phyloP scores from a whole-genome alignment of 2,113 vertebrate species.

The Delphinus delphis region DNA sequence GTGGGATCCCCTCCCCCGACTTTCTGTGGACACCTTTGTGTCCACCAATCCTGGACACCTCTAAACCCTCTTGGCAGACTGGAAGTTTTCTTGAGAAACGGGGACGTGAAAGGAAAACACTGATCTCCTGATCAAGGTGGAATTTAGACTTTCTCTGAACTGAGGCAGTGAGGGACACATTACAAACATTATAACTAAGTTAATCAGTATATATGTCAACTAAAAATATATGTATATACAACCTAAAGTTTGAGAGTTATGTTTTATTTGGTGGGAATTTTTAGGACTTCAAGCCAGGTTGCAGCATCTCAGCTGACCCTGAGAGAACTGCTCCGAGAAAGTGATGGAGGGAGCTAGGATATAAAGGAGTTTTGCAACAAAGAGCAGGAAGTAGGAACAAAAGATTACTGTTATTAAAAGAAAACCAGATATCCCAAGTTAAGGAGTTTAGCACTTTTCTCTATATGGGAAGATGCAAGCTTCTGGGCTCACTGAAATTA shows the following conservation, averaged over 20 bases:
- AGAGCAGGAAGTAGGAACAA: too few species aligned
- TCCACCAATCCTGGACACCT: accelerated
- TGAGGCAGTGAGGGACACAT: background rate
- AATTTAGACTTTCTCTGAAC: background rate
- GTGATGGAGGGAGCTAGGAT: accelerated
- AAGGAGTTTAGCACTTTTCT: too few species aligned
- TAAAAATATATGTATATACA: background rate
- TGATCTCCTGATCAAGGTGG: background rate
- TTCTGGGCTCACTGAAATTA: background rate
- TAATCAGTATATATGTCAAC: background rate
- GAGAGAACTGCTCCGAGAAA: background rate
- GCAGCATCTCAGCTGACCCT: background rate
- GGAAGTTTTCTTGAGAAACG: background rate
- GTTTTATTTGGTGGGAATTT: background rate
- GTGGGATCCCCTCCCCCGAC: accelerated
- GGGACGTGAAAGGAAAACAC: background rate
- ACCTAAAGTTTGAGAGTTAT: background rate
- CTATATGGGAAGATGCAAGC: background rate
- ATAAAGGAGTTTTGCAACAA: too few species aligned
- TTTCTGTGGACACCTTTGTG: background rate
- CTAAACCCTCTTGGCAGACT: too few species aligned
- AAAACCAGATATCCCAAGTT: background rate
- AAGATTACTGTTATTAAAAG: background rate
- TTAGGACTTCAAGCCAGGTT: background rate
- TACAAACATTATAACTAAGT: background rate